Percentiles rank a stretch among this genome's conserved stretches.
Conservation (phyloP, 2,797 vertebrate species). For the Carapus acus region DNA sequence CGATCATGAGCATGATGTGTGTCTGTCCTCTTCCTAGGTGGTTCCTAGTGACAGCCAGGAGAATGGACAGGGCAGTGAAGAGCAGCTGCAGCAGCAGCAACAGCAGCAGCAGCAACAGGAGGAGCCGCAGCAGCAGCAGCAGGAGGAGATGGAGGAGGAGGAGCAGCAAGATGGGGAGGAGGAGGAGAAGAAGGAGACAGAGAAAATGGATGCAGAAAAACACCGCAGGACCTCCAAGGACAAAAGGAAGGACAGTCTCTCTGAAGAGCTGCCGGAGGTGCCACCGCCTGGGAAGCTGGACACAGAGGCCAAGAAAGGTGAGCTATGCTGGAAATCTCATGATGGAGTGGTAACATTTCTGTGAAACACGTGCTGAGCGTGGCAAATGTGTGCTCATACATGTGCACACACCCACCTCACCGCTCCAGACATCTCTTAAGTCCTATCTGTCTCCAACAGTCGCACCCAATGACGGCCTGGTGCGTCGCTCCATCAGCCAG, state of each 20-base stretch:
- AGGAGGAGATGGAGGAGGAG: no score
- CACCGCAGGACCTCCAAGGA: slow-evolving; percentile 49
- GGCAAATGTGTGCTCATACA: no score
- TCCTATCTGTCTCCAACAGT: slow-evolving; percentile 59
- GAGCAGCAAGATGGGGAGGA: slow-evolving; percentile 60
- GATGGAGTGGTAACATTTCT: no score
- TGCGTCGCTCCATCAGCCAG: slow-evolving; percentile 87
- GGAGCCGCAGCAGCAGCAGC: no score
- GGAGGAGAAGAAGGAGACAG: slow-evolving; percentile 59
- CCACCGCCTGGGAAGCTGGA: slow-evolving; percentile 64
- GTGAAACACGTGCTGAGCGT: no score
- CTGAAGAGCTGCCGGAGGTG: slow-evolving; percentile 69
- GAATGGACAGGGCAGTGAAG: slow-evolving; percentile 77
- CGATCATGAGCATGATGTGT: neutral
- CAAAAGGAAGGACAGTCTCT: slow-evolving; percentile 58
- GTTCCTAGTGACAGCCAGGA: slow-evolving; percentile 80
- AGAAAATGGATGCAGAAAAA: slow-evolving; percentile 59
- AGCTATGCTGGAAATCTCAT: neutral
- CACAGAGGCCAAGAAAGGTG: slow-evolving; percentile 79
- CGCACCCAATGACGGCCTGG: slow-evolving; percentile 79
- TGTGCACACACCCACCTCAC: no score
- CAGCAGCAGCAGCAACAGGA: no score
- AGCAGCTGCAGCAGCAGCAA: slow-evolving; percentile 63
- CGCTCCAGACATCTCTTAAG: slow-evolving; percentile 4
- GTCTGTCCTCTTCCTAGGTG: slow-evolving; percentile 60